phyloP scores from a whole-genome alignment of 2,797 vertebrate genomes.

The Lithobates pipiens region DNA sequence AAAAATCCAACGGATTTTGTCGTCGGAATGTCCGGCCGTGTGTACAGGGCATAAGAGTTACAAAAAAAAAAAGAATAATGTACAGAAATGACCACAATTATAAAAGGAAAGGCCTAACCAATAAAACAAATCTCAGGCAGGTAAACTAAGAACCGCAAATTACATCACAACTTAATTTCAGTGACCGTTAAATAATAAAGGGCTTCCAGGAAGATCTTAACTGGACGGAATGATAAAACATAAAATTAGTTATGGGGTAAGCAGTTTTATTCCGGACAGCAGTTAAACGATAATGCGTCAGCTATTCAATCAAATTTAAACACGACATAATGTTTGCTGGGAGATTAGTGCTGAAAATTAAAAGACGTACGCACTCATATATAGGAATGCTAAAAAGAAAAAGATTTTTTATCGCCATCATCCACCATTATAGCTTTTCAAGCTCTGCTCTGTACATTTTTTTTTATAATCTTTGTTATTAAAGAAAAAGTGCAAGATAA shows the following conservation, averaged over 20 bases:
- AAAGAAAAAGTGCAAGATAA: no score
- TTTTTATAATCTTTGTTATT: no score
- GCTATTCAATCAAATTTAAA: constrained; percentile 48
- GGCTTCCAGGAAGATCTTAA: constrained; percentile 55
- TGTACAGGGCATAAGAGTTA: no score
- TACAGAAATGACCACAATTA: not conserved
- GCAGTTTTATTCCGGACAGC: constrained; percentile 48
- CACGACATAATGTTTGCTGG: constrained; percentile 9
- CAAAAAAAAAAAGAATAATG: no score
- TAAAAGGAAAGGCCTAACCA: not conserved
- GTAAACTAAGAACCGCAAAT: constrained; percentile 35
- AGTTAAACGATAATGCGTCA: constrained; percentile 49
- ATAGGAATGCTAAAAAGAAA: no score
- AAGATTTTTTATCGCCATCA: no score
- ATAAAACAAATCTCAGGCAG: not conserved
- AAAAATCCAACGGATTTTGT: no score
- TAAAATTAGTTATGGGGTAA: constrained; percentile 55
- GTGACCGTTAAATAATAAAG: constrained; percentile 32
- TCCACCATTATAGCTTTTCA: no score
- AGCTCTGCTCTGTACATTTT: no score
- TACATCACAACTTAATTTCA: constrained; percentile 43
- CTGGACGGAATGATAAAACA: constrained; percentile 28
- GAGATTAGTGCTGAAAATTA: not conserved
- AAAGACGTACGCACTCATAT: not conserved
- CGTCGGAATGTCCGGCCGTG: no score